Conservation (phyloP, 2,113 vertebrate species). For the Spea multiplicata region DNA sequence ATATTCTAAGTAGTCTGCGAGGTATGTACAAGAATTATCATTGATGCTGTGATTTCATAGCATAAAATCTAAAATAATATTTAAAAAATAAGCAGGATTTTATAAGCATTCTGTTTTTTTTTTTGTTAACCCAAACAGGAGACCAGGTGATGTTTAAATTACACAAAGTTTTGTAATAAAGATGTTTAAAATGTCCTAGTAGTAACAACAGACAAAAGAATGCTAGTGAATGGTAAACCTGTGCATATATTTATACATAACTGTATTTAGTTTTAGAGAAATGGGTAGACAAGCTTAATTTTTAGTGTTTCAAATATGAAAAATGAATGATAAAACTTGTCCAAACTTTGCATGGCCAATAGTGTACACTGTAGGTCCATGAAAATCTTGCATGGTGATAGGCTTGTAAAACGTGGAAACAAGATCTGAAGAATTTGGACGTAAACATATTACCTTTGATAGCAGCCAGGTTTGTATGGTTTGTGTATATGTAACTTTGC, state of each 20-base stretch:
- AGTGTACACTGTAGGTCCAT: too few relatives aligned
- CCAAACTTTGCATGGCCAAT: too few relatives aligned
- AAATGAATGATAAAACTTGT: neutral
- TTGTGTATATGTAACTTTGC: too few relatives aligned
- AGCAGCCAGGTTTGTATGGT: too few relatives aligned
- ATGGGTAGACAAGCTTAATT: neutral
- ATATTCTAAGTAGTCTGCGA: conserved; percentile 67
- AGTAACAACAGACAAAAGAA: neutral
- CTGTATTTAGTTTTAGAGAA: neutral
- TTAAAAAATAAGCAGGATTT: neutral
- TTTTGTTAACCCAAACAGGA: conserved; percentile 6
- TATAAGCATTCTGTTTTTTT: neutral
- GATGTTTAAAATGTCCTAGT: conserved; percentile 51
- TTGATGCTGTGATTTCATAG: conserved; percentile 55
- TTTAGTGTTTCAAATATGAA: neutral
- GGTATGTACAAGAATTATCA: conserved; percentile 66
- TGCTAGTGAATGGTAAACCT: neutral
- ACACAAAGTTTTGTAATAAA: conserved; percentile 32
- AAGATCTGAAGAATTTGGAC: too few relatives aligned
- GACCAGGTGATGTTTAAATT: conserved; percentile 40
- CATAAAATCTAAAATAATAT: conserved; percentile 52
- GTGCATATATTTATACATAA: neutral
- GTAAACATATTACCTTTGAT: too few relatives aligned
- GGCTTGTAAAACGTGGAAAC: too few relatives aligned
- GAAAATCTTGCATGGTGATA: too few relatives aligned